A percentile compares a stretch with the other conserved stretches of the same genome.
phyloP scores from a whole-genome alignment of 2,888 invertebrate genomes.

The Cosmopolites sordidus region DNA sequence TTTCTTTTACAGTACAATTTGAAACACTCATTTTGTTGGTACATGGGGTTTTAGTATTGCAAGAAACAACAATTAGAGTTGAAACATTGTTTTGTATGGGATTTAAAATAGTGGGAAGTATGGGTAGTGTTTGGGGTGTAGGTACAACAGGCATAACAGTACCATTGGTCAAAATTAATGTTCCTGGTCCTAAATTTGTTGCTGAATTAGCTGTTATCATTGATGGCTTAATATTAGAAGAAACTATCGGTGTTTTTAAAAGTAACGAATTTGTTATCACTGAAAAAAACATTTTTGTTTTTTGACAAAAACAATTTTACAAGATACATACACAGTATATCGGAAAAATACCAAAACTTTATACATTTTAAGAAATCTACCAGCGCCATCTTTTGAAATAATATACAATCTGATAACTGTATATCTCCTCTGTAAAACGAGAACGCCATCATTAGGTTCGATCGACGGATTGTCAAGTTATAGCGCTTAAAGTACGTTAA shows the following conservation, averaged over 20 bases:
- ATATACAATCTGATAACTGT: too few species aligned
- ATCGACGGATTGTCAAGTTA: too few species aligned
- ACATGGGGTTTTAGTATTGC: constrained; percentile 3
- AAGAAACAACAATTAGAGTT: constrained; percentile 17
- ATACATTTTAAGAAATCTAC: too few species aligned
- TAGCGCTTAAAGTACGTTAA: too few species aligned
- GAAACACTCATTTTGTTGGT: constrained; percentile 10
- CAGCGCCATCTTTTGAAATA: too few species aligned
- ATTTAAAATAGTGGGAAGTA: constrained; percentile 29
- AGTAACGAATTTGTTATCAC: constrained; percentile 39
- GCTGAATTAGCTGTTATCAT: constrained; percentile 29
- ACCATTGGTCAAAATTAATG: constrained; percentile 46
- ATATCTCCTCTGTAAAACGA: too few species aligned
- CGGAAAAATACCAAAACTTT: too few species aligned
- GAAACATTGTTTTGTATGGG: constrained; percentile 16
- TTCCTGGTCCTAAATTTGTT: constrained; percentile 42
- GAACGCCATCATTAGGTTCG: too few species aligned
- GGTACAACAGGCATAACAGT: constrained; percentile 43
- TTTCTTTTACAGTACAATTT: not conserved
- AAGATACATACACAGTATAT: too few species aligned
- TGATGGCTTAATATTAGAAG: constrained; percentile 35
- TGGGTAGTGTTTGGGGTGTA: constrained; percentile 33
- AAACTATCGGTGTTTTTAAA: constrained; percentile 38
- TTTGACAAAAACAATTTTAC: constrained; percentile 2
- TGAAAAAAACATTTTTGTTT: constrained; percentile 23